Base-by-base conservation (phyloP, 2,888 invertebrate genomes). In the Euplexia lucipara region DNA sequence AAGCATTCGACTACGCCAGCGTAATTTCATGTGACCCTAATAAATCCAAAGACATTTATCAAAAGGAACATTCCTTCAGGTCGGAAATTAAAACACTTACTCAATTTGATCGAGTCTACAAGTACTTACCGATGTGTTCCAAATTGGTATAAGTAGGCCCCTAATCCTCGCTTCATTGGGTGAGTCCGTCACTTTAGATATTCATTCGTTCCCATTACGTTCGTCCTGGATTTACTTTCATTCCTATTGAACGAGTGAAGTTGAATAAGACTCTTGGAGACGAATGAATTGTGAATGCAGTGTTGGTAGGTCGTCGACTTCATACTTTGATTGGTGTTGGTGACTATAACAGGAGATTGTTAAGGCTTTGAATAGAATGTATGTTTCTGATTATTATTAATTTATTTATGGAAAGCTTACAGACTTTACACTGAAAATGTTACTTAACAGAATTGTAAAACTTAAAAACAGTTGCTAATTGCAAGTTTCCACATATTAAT, bases 221-320 rank as follows among this genome's bases (percentile, higher is more conserved):
- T 75, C 73, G 81, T 78, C 77, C 79, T 79, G 86, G 86, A 88
- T 89, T 90, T 87, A 86, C 85, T 88, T 90, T 88, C 86, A 85
- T 86, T 85, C 79, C 82, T 84, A 88, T 86, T 88, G 88, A 88
- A 87, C 76, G 84, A 78, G 75, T 83, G 81, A 82, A 82, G 70
- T 77, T 72, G 75, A 70, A 79, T 75, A 53, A 79, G 41, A 42
- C 47, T 63, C 56, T 62, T 56, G 48, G 34, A 58, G 72, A 54
- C 56, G 52, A 64, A 64, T 63, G 63, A 79, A 72, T 70, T 71
- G 44, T 34, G 49, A 66, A 75, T 62, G 54, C 54, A 47, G 32
- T 54, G 48, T 58, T 45, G 54, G 39, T 54, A 49, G 37, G 16
- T 64, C 44, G 26, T 26, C 34, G 37, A 44, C 51, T 70, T 16